phyloP scores from a whole-genome alignment of 1,140 invertebrate species.

The Neodiprion pinetum region DNA sequence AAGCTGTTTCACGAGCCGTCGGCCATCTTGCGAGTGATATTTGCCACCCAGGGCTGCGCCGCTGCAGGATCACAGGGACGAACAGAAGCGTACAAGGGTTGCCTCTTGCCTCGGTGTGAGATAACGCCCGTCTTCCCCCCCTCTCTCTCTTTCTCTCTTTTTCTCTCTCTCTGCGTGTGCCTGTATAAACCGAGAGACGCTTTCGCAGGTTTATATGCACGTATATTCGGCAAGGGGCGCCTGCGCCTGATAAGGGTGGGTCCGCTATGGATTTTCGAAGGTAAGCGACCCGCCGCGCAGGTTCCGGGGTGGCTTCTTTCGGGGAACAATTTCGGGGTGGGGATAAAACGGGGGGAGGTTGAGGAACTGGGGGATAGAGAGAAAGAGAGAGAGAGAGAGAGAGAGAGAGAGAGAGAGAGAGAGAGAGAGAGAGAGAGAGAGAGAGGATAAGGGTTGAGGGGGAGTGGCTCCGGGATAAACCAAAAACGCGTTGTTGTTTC shows the following conservation, averaged over 20 bases:
- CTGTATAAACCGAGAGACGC: slow-evolving; percentile 14
- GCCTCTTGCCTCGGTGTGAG: not conserved
- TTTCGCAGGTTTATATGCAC: not conserved
- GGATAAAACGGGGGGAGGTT: slow-evolving; percentile 11
- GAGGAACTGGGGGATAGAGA: slow-evolving; percentile 30
- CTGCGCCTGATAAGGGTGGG: slow-evolving; percentile 37
- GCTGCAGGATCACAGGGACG: slow-evolving; percentile 10
- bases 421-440: not conserved
- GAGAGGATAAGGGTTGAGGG: not conserved
- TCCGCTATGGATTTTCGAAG: slow-evolving; percentile 54
- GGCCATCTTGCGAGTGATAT: slow-evolving; percentile 48
- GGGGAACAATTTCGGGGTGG: slow-evolving; percentile 34
- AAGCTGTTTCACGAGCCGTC: slow-evolving; percentile 12
- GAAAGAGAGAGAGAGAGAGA: not conserved
- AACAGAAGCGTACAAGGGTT: not conserved
- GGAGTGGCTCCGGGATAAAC: too few species aligned
- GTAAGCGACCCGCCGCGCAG: slow-evolving; percentile 41
- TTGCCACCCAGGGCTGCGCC: slow-evolving; percentile 28
- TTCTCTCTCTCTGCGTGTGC: slow-evolving; percentile 16
- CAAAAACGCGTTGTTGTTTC: too few species aligned
- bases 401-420: not conserved
- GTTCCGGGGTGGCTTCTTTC: slow-evolving; percentile 44
- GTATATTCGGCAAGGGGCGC: not conserved
- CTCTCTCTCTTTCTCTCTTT: not conserved
- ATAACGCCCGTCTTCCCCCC: not conserved